A percentile compares a stretch with the other conserved stretches of the same genome.
Conservation (phyloP, 37 sponge, comb jelly and placozoan species). For the Ianthella basta region DNA sequence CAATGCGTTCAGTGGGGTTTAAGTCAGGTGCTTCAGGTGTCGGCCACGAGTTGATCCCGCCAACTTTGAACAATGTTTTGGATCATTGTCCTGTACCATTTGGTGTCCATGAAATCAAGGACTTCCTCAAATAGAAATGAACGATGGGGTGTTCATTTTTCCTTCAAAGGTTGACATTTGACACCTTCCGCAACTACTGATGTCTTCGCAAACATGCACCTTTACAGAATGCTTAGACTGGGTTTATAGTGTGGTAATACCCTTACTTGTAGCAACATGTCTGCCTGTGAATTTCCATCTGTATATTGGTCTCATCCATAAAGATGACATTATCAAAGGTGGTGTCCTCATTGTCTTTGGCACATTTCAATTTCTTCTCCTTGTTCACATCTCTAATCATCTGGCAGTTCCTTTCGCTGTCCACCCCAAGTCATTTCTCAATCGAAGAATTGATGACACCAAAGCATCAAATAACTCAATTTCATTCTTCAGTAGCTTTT, state of each 20-base stretch:
- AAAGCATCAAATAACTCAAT: neutral
- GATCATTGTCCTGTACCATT: neutral
- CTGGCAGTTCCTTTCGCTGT: conserved; percentile 16
- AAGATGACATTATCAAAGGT: neutral
- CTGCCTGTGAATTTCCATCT: conserved; percentile 1
- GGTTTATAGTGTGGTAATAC: neutral
- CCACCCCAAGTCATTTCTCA: neutral
- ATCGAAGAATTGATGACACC: neutral
- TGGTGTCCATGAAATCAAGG: conserved; percentile 2
- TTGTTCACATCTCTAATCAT: conserved; percentile 10
- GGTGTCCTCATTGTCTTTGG: neutral
- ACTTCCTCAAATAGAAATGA: neutral
- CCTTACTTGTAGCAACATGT: conserved; percentile 5
- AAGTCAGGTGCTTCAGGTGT: conserved; percentile 11
- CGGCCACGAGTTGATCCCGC: conserved; percentile 7
- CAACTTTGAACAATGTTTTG: conserved; percentile 9
- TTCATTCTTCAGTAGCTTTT: conserved; percentile 10
- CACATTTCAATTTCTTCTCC: neutral
- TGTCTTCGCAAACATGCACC: conserved; percentile 1
- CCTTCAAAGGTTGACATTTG: neutral
- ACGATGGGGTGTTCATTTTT: neutral
- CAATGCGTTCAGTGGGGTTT: neutral
- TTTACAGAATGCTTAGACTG: neutral
- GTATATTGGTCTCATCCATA: neutral
- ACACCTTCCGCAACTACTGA: neutral